Percentiles rank a stretch among this genome's conserved stretches.
Evolutionary conservation across 2,888 invertebrate genomes (phyloP).

Genomic region (Gandaritis pyraliata): DNA sequence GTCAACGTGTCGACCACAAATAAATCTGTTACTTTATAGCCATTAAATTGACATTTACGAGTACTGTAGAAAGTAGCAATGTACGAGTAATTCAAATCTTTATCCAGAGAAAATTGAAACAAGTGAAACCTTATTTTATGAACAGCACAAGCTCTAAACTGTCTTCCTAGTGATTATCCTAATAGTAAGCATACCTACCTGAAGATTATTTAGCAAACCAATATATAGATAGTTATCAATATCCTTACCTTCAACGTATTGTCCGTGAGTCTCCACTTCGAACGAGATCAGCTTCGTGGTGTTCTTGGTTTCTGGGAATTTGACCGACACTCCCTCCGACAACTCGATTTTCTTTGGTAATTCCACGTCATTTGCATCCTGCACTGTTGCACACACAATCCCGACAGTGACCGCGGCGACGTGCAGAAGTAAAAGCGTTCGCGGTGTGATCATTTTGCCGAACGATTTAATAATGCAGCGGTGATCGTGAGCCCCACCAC

Average conservation of each 20-base stretch:
- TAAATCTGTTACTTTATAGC: background rate
- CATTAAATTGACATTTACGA: slow-evolving; percentile 5
- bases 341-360: slow-evolving; percentile 60
- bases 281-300: slow-evolving; percentile 62
- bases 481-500: slow-evolving; percentile 49
- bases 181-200: too few species aligned
- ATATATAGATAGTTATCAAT: background rate
- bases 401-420: slow-evolving; percentile 46
- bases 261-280: slow-evolving; percentile 60
- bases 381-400: slow-evolving; percentile 45
- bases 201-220: background rate
- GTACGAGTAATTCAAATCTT: background rate
- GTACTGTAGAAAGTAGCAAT: slow-evolving; percentile 1
- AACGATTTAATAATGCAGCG: slow-evolving; percentile 54
- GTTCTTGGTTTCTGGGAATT: slow-evolving; percentile 59
- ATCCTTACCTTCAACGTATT: slow-evolving; percentile 61
- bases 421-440: slow-evolving; percentile 49
- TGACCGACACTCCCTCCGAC: slow-evolving; percentile 66
- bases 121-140: background rate
- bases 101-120: too few species aligned
- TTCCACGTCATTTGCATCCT: slow-evolving; percentile 37
- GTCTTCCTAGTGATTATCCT: too few species aligned
- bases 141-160: background rate
- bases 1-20: background rate
- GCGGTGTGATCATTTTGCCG: slow-evolving; percentile 69